These are phyloP conservation scores for Drosophila mayaguana DNA, from an alignment of 2,888 invertebrate species.

Conservation along the genomic window DNA sequence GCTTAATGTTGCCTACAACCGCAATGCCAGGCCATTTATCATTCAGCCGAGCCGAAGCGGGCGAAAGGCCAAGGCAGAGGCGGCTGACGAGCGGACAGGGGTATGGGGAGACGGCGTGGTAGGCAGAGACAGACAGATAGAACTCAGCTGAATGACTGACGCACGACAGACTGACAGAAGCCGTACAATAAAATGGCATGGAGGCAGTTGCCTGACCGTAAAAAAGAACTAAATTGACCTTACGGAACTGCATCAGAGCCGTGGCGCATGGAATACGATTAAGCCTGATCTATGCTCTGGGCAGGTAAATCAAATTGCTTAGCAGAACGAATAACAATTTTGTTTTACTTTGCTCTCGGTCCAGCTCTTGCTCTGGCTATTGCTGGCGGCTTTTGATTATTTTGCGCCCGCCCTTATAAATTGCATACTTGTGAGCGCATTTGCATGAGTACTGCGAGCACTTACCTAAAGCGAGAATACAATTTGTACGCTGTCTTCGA, in stretches of 20 bases:
- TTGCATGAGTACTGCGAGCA: constrained; percentile 16
- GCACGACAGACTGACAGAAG: constrained; percentile 27
- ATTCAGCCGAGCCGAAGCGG: constrained; percentile 55
- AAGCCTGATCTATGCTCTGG: constrained; percentile 34
- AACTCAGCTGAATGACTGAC: constrained; percentile 17
- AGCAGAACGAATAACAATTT: constrained; percentile 16
- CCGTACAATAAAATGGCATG: constrained; percentile 23
- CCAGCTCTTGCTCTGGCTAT: background rate
- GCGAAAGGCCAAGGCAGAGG: constrained; percentile 14
- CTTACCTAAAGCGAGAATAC: constrained; percentile 56
- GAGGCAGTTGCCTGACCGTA: constrained; percentile 26
- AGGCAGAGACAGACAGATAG: constrained; percentile 10
- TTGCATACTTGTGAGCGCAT: constrained; percentile 26
- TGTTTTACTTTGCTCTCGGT: background rate
- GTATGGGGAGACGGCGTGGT: no score
- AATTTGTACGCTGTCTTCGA: constrained; percentile 44
- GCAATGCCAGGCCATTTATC: constrained; percentile 77
- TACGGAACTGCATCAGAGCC: constrained; percentile 27
- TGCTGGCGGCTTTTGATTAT: constrained; percentile 8
- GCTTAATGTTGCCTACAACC: constrained; percentile 77
- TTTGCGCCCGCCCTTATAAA: constrained; percentile 15
- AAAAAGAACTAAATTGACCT: constrained; percentile 49
- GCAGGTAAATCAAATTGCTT: constrained; percentile 51
- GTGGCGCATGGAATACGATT: constrained; percentile 32
- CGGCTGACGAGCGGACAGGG: no score